phyloP scores from a whole-genome alignment of 2,797 vertebrate species.

The Leuciscus waleckii region DNA sequence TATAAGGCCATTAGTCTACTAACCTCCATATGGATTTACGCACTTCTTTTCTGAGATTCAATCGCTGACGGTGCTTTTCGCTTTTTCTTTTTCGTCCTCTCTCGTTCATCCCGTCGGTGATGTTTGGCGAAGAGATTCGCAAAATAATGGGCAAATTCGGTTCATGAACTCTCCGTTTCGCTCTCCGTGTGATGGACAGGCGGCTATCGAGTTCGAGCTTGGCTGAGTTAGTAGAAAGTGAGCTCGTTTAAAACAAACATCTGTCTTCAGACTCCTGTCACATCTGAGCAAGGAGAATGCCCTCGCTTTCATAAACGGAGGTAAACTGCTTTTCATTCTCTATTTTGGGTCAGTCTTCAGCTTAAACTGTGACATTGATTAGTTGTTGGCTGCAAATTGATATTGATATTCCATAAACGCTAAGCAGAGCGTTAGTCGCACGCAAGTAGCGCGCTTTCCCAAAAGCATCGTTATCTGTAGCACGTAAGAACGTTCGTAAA shows the following conservation, averaged over 20 bases:
- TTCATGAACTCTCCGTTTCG: constrained; percentile 53
- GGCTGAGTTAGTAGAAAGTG: constrained; percentile 73
- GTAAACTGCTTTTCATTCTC: constrained; percentile 65
- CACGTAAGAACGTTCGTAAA: background rate
- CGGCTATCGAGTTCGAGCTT: constrained; percentile 63
- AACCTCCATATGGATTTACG: constrained; percentile 68
- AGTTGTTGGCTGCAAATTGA: constrained; percentile 32
- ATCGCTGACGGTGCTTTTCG: constrained; percentile 34
- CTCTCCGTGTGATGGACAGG: constrained; percentile 63
- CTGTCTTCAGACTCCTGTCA: constrained; percentile 62
- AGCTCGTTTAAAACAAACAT: constrained; percentile 49
- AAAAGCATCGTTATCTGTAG: background rate
- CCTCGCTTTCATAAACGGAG: constrained; percentile 71
- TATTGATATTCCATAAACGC: constrained; percentile 3
- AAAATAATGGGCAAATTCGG: constrained; percentile 56
- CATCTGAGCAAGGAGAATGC: constrained; percentile 67
- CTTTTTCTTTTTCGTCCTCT: background rate
- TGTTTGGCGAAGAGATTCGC: constrained; percentile 63
- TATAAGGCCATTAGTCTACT: constrained; percentile 55
- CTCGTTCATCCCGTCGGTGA: constrained; percentile 48
- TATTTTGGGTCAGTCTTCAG: constrained; percentile 6
- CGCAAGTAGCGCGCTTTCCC: background rate
- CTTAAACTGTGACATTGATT: constrained; percentile 1
- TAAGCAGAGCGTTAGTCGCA: constrained; percentile 7
- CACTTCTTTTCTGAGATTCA: constrained; percentile 69